Evolutionary conservation across 2,113 vertebrate species (phyloP), one percentile per base, ranked within the genome.

Genomic region (Dendrocopos noguchii): DNA sequence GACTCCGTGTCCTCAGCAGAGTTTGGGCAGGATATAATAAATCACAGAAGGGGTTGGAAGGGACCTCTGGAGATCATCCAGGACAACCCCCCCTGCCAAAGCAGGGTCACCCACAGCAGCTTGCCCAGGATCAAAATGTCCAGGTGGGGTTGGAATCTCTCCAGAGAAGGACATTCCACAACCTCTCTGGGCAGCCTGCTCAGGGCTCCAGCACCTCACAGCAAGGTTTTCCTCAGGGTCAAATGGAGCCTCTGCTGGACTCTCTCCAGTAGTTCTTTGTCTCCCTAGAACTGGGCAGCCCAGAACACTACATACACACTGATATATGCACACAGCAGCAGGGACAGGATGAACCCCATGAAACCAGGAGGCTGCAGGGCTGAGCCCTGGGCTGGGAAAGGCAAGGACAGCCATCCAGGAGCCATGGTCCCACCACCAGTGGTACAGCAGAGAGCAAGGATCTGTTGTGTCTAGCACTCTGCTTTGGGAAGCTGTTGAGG

Each of bases 401-500:
- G 2, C 60, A 31, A 57, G 65, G 88, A 28, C 16, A 25, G 24
- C 15, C 2, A 31, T 5, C 2, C 6, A 71, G 31, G 66, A 79
- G n/a, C 47, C 2, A 1, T 1, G 16, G 20, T 25, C 24, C 44
- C n/a, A 1, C 13, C 60, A 31, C 12, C 39, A 6, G 13, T 1
- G 20, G 1, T 53, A 6, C 21, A 17, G 39, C 28, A 70, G 39
- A 10, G 5, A 18, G 75, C 53, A 20, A 61, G 75, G 28, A 42
- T 1, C 0, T 2, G 3, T 44, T 2, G 0, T 10, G 15, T n/a
- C 55, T 47, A 84, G 36, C 39, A 9, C 63, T 61, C 56, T 17
- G 63, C 59, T 82, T 34, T 34, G 27, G 72, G 72, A 44, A 70
- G 39, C 39, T 52, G 34, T 68, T 1, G 8, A 33, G n/a, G 17